Evolutionary conservation across 2,888 invertebrate species (phyloP), one percentile per base, ranked within the genome.

Genomic region (Rugalucina vietnamica): DNA sequence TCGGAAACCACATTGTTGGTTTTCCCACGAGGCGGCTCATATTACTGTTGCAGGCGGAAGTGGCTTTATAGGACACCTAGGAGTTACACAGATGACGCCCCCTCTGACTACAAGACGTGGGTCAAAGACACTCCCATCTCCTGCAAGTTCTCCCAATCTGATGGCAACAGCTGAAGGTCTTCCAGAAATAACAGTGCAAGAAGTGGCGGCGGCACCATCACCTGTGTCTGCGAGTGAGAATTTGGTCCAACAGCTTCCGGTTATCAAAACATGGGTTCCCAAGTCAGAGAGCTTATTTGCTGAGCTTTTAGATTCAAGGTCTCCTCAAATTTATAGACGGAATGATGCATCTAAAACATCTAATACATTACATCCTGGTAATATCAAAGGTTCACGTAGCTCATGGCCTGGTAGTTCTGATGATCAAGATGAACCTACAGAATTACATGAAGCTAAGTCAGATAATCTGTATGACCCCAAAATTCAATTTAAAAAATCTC

Each of bases 71-170:
- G 49, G 49, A 72, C 72, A 72, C 39, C 27, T 39, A 39, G 72
- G 39, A 24, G 18, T 36, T 49, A 39, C 29, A 18, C 72, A 72
- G 21, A 29, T n/a, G 14, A 72, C 72, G 18, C 72, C 72, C 37
- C 72, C 72, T 3, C 43, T 72, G 70, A 70, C 65, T 29, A 34
- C n/a, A 10, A 29, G 81, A 21, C 71, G 57, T 34, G 18, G 60
- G 8, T 79, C 75, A 50, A 75, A 60, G 5, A 21, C 77, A 65
- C 70, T 84, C 29, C 76, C 80, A 39, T 87, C 87, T 14, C 87
- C 87, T 24, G 87, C 87, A 36, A 87, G 87, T 54, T 87, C 87
- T 27, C 87, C 87, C 5, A 83, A 80, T 37, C 81, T 87, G 21
- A 83, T 83, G 1, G 57, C 79, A 24, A n/a, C 71, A 1, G 36